Evolutionary conservation across 2,888 invertebrate genomes (phyloP), one percentile per base, ranked within the genome.

Genomic region (Cylloceria caligata): DNA sequence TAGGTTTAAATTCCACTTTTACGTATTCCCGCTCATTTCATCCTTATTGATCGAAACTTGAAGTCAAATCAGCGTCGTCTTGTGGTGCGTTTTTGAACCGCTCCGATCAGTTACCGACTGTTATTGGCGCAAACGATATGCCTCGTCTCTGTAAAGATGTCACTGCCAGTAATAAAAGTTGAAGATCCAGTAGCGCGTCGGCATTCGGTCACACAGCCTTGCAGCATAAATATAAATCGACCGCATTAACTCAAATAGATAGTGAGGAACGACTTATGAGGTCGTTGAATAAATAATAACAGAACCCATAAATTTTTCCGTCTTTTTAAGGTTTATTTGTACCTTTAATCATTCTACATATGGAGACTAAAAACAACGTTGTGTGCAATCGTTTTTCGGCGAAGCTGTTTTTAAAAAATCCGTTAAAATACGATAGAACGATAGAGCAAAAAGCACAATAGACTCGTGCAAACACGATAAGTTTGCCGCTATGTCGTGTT

Each of bases 11-110:
- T 52, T 52, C 24, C 49, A 30, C 55, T n/a, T 19, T 30, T 0
- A 6, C 30, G 13, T 9, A 30, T 55, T 55, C 55, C 27, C 55
- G 55, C 55, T 30, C 30, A 30, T 55, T 55, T 55, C 36, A 3
- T 6, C 7, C 52, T 2, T 74, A 65, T 74, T 55, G 74, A 74
- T 74, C 64, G 39, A 30, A 19, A 21, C 7, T 11, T 34, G 6
- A 24, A 39, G 16, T 13, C n/a, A 27, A 5, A 4, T 5, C 57
- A 30, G 57, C 42, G 64, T 52, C 64, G 21, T n/a, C 39, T 27
- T 27, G 13, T 39, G 60, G n/a, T 13, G 64, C 3, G 2, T 11
- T 21, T 13, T 16, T 4, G 27, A 65, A 55, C 39, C 9, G 11
- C 34, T 21, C 3, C 5, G 36, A 7, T 11, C 13, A 7, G 19